phyloP scores from a whole-genome alignment of 2,888 invertebrate species.

The Tyria jacobaeae region DNA sequence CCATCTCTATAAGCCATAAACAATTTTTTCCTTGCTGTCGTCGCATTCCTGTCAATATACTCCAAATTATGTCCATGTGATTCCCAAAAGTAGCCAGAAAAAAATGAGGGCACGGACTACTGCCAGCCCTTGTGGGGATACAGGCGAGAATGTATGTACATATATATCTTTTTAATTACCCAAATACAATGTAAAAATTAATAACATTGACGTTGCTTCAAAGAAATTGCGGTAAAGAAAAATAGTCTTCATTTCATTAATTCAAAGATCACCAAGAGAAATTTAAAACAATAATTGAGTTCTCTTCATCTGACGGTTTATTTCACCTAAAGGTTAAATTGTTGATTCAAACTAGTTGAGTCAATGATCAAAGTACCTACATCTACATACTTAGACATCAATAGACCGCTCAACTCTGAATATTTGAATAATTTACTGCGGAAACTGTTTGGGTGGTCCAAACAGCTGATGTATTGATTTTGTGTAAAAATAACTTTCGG shows the following conservation, averaged over 20 bases:
- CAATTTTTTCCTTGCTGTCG: too few species aligned
- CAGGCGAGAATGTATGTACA: too few species aligned
- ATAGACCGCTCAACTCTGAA: constrained; percentile 42
- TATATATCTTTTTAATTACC: too few species aligned
- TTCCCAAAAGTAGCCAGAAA: too few species aligned
- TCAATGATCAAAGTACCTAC: constrained; percentile 21
- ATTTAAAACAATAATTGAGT: constrained; percentile 6
- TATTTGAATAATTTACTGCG: constrained; percentile 58
- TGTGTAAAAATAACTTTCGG: constrained; percentile 49
- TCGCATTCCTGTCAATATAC: too few species aligned
- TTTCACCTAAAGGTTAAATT: constrained; percentile 9
- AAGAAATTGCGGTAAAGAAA: neutral
- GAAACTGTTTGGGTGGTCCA: constrained; percentile 38
- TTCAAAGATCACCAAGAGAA: constrained; percentile 5
- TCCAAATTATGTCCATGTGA: too few species aligned
- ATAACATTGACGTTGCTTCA: neutral
- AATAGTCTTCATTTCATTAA: constrained; percentile 4
- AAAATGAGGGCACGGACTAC: too few species aligned
- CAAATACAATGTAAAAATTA: neutral
- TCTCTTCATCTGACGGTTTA: constrained; percentile 1
- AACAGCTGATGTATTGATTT: constrained; percentile 52
- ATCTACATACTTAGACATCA: constrained; percentile 23
- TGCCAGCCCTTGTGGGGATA: too few species aligned
- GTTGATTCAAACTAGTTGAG: constrained; percentile 37
- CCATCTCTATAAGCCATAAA: too few species aligned